Evolutionary conservation across 1,140 invertebrate species (phyloP), one percentile per base, ranked within the genome.

Genomic region (Leptinotarsa undecemlineata): DNA sequence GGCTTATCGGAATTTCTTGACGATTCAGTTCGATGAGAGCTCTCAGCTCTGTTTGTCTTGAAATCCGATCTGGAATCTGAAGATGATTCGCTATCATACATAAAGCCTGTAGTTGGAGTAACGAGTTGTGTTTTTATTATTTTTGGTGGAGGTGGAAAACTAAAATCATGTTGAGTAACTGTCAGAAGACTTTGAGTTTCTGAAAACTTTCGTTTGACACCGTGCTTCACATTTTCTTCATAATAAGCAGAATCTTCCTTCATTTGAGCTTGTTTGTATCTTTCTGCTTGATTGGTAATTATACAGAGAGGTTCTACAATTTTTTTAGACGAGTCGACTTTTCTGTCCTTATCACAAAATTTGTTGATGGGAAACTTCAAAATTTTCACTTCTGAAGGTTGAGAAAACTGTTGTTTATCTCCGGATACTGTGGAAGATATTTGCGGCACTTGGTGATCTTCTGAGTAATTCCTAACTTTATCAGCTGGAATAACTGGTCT

Each of bases 261-360:
- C 48, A 78, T 77, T 70, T 84, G 83, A 6, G 84, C 84, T 68
- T 81, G 82, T 75, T 79, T 82, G 48, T 78, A 83, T 13, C 84
- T 63, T 71, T 85, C 84, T 3, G 72, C 76, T 68, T 81, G 81
- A 72, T 85, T 85, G 3, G 84, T 85, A n/a, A 85, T 85, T 42
- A 84, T 78, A 73, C 81, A 82, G 8, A 85, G 68, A 6, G 84
- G 82, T 72, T 85, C 84, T 0, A 73, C 77, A 23, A 77, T 62
- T 72, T 79, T 81, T 33, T 75, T 80, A 26, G 79, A 62, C 76
- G 68, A 68, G 63, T 77, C 57, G 70, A 48, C 60, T 21, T 73
- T 76, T 42, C 72, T 74, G 47, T 77, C 69, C 48, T 77, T 75
- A 17, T 80, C 75, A 21, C 68, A 48, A 6, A 57, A 57, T 77